Percentiles rank a stretch among this genome's conserved stretches.
phyloP scores from a whole-genome alignment of 2,797 vertebrate species.

The Megalops cyprinoides region DNA sequence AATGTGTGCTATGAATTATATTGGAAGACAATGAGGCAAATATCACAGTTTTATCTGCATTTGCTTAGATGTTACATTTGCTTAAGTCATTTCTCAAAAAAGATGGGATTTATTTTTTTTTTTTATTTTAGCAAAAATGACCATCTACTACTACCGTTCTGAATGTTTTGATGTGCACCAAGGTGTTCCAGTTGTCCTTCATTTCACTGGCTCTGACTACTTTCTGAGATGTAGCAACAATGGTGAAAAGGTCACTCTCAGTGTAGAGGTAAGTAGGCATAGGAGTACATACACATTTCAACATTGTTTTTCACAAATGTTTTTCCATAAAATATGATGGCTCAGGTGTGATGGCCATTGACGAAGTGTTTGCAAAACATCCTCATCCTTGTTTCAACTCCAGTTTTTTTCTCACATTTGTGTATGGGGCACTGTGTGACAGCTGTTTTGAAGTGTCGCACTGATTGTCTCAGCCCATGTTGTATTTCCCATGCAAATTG shows the following conservation, averaged over 20 bases:
- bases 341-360: background rate
- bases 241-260: conserved; percentile 45
- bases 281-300: background rate
- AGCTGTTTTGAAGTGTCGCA: no score
- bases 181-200: conserved; percentile 73
- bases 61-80: conserved; percentile 11
- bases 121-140: conserved; percentile 65
- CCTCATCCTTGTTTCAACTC: background rate
- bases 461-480: background rate
- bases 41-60: background rate
- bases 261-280: conserved; percentile 60
- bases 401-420: background rate
- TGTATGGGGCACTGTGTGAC: no score
- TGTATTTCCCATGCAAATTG: background rate
- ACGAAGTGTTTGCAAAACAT: no score
- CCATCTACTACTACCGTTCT: conserved; percentile 72
- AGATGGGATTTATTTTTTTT: background rate
- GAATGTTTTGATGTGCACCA: accelerated
- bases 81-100: background rate
- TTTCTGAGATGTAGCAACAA: conserved; percentile 67
- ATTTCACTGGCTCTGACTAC: conserved; percentile 66
- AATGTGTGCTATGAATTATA: background rate
- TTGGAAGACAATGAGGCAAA: background rate
- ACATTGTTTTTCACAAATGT: background rate
- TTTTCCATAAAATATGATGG: background rate